phyloP scores from a whole-genome alignment of 1,140 invertebrate species.

The Leguminivora glycinivorella region DNA sequence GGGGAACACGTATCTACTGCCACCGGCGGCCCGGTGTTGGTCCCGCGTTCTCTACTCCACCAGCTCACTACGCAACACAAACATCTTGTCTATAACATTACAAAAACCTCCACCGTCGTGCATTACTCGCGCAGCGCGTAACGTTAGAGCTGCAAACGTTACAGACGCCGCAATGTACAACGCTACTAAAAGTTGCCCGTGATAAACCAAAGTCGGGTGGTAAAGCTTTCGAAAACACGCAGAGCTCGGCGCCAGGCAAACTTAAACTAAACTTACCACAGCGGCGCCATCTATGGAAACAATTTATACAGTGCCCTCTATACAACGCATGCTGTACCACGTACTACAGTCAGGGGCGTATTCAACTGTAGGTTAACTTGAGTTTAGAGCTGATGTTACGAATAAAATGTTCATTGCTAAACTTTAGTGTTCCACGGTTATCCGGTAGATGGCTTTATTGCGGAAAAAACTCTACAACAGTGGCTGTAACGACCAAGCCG shows the following conservation, averaged over 20 bases:
- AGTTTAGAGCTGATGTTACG: background rate
- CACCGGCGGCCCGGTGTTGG: constrained; percentile 49
- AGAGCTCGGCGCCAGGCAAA: constrained; percentile 17
- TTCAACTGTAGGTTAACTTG: background rate
- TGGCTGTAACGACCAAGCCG: too few species aligned
- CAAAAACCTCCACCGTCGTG: background rate
- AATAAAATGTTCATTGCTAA: background rate
- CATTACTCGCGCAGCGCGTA: background rate
- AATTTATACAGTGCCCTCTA: background rate
- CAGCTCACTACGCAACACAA: constrained; percentile 38
- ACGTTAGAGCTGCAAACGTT: too few species aligned
- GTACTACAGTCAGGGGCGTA: background rate
- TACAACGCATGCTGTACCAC: background rate
- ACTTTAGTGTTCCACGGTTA: background rate
- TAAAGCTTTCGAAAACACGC: constrained; percentile 2
- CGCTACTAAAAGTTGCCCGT: background rate
- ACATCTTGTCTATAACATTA: background rate
- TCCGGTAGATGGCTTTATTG: constrained; percentile 4
- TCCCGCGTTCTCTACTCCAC: constrained; percentile 44
- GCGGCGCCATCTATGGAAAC: constrained; percentile 2
- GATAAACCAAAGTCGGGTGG: background rate
- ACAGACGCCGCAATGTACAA: background rate
- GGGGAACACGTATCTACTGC: constrained; percentile 69
- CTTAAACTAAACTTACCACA: constrained; percentile 21
- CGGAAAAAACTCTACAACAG: background rate